Evolutionary conservation across 1,140 invertebrate genomes (phyloP).

Genomic region (Drosophila sp.): DNA sequence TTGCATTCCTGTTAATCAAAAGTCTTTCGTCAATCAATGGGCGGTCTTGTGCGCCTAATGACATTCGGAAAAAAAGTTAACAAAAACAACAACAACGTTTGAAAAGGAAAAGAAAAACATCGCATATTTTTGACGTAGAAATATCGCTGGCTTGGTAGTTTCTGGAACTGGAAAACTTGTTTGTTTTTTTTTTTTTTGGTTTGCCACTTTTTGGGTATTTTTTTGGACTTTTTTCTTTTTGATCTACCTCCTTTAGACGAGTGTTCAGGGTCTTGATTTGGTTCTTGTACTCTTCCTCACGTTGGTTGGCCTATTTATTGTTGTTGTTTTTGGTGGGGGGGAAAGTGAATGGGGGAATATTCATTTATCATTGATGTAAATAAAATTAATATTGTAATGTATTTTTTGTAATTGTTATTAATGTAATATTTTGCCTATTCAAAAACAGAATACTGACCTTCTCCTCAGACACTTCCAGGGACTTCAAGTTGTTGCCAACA

Average conservation of each 20-base stretch:
- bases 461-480: slow-evolving; percentile 99
- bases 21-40: slow-evolving; percentile 2
- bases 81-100: slow-evolving; percentile 73
- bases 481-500: slow-evolving; percentile 99
- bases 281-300: slow-evolving; percentile 99
- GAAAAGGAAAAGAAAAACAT: slow-evolving; percentile 26
- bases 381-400: slow-evolving; percentile 24
- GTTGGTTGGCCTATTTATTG: slow-evolving; percentile 95
- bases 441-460: slow-evolving; percentile 89
- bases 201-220: slow-evolving; percentile 34
- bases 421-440: background rate
- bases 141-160: slow-evolving; percentile 34
- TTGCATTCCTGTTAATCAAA: slow-evolving; percentile 13
- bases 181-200: slow-evolving; percentile 49
- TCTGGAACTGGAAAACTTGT: slow-evolving; percentile 59
- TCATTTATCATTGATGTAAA: slow-evolving; percentile 38
- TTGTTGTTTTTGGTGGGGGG: slow-evolving; percentile 64
- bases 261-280: slow-evolving; percentile 99
- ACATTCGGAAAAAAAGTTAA: slow-evolving; percentile 25
- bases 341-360: slow-evolving; percentile 17
- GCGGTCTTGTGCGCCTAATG: slow-evolving; percentile 39
- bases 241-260: slow-evolving; percentile 97
- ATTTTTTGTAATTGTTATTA: slow-evolving; percentile 1
- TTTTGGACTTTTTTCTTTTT: slow-evolving; percentile 13
- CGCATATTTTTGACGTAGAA: slow-evolving; percentile 12